These are phyloP conservation scores for Scolopax rusticola DNA, from an alignment of 2,797 vertebrate genomes.

Conservation along the genomic window DNA sequence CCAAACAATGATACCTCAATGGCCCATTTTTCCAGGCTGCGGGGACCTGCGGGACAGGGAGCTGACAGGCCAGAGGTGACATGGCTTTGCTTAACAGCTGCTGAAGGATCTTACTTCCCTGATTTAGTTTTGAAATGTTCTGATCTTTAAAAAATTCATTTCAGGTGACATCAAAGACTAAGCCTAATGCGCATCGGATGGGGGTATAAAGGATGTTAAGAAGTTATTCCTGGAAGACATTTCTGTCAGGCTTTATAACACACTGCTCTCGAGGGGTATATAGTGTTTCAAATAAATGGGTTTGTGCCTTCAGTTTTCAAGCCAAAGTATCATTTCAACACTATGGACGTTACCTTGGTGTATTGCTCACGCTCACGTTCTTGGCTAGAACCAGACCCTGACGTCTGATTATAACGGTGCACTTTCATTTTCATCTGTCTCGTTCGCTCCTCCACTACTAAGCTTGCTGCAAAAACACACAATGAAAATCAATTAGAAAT, in stretches of 20 bases:
- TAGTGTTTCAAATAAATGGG: slow-evolving; percentile 1
- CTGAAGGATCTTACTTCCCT: not conserved
- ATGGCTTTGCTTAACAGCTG: not conserved
- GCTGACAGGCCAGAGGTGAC: not conserved
- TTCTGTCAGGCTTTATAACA: slow-evolving; percentile 5
- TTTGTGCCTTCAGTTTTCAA: slow-evolving; percentile 25
- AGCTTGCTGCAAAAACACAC: slow-evolving; percentile 88
- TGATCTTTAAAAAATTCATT: not conserved
- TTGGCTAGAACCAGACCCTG: slow-evolving; percentile 92
- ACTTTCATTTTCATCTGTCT: slow-evolving; percentile 94
- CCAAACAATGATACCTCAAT: not conserved
- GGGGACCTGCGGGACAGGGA: not conserved
- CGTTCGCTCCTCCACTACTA: slow-evolving; percentile 92
- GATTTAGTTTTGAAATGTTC: not conserved
- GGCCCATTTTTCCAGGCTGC: not conserved
- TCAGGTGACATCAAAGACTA: not conserved
- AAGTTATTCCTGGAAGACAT: not conserved
- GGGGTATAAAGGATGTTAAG: not conserved
- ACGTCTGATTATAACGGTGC: slow-evolving; percentile 91
- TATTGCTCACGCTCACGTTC: slow-evolving; percentile 93
- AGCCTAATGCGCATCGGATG: not conserved
- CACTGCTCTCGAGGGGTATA: not conserved
- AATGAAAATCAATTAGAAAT: slow-evolving; percentile 80
- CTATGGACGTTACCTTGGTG: slow-evolving; percentile 85
- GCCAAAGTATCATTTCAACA: slow-evolving; percentile 52